A percentile compares a stretch with the other conserved stretches of the same genome.
These are phyloP conservation scores for Microcebus jonahi DNA, from an alignment of 2,113 vertebrate genomes.

Conservation along the genomic window DNA sequence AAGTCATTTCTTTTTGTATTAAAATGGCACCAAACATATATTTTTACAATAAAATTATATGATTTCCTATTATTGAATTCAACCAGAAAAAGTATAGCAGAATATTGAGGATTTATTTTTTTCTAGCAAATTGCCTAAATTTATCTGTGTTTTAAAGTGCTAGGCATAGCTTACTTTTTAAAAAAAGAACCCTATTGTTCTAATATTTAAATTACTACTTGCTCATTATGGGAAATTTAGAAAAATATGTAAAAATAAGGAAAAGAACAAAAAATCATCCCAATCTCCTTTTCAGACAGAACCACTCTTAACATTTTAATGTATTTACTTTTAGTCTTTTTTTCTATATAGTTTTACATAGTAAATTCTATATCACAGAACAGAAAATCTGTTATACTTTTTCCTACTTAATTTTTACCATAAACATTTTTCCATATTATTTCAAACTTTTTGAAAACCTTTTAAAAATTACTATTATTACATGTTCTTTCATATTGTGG, in stretches of 20 bases:
- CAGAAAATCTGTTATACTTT: neutral
- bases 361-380: neutral
- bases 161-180: neutral
- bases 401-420: neutral
- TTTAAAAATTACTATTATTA: neutral
- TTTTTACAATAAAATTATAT: neutral
- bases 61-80: constrained; percentile 22
- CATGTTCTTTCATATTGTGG: neutral
- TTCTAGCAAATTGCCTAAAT: neutral
- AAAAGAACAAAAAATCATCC: neutral
- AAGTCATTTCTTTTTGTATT: neutral
- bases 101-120: neutral
- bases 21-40: neutral
- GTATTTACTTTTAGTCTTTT: neutral
- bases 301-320: neutral
- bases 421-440: constrained; percentile 11
- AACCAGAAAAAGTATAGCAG: neutral
- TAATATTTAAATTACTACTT: constrained; percentile 24
- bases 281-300: neutral
- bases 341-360: neutral
- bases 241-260: neutral
- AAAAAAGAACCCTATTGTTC: neutral
- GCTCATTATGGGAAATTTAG: neutral
- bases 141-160: constrained; percentile 39
- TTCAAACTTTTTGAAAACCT: neutral